Evolutionary conservation across 2,113 vertebrate species (phyloP).

Genomic region (Chloropsis hardwickii): DNA sequence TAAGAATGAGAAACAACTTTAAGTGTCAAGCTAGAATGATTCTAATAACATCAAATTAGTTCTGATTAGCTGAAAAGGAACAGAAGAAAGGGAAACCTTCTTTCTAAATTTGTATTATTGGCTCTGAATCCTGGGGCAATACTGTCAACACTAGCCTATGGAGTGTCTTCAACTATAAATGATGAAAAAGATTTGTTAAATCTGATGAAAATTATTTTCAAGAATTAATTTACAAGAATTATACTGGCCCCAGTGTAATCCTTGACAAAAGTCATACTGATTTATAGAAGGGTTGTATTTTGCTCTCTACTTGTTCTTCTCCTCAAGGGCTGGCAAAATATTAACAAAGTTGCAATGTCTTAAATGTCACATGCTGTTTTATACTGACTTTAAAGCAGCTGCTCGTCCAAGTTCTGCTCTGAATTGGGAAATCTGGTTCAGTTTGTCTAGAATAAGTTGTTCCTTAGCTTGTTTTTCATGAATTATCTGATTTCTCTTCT

Average conservation of each 20-base stretch:
- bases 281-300: background rate
- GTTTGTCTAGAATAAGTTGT: slow-evolving; percentile 74
- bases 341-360: background rate
- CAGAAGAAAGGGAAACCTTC: background rate
- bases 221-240: no score
- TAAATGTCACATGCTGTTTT: slow-evolving; percentile 39
- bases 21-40: background rate
- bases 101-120: background rate
- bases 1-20: background rate
- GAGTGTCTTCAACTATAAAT: background rate
- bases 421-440: slow-evolving; percentile 80
- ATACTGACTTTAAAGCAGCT: slow-evolving; percentile 78
- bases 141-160: background rate
- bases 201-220: slow-evolving; percentile 1
- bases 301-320: background rate
- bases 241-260: background rate
- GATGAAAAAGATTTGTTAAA: background rate
- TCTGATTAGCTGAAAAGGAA: slow-evolving; percentile 31
- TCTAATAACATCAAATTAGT: slow-evolving; percentile 24
- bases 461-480: slow-evolving; percentile 78
- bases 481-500: slow-evolving; percentile 81
- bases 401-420: slow-evolving; percentile 73
- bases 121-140: background rate
- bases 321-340: slow-evolving; percentile 6
- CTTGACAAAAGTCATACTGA: background rate